phyloP scores from a whole-genome alignment of 1,140 invertebrate species.

The Manduca sexta region DNA sequence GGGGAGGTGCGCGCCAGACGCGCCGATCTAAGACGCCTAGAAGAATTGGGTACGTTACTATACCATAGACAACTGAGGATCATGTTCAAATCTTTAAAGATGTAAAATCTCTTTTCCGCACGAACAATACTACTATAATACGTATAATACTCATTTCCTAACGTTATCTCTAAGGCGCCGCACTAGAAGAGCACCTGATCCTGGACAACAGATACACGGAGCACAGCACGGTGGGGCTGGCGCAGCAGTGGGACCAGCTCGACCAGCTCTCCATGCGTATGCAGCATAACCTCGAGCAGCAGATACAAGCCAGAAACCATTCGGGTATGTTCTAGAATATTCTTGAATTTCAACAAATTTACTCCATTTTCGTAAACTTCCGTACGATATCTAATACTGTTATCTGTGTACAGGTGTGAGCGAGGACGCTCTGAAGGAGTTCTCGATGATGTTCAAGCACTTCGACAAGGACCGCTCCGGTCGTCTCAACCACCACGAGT shows the following conservation, averaged over 20 bases:
- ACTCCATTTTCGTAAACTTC: no score
- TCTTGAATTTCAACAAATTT: background rate
- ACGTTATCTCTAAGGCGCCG: no score
- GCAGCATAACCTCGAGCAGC: constrained; percentile 99
- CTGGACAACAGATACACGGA: constrained; percentile 99
- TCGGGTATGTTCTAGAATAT: constrained; percentile 74
- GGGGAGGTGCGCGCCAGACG: constrained; percentile 94
- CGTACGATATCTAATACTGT: no score
- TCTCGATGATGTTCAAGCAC: constrained; percentile 99
- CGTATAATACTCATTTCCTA: no score
- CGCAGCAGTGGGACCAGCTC: constrained; percentile 99
- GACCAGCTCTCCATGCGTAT: constrained; percentile 99
- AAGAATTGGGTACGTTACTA: constrained; percentile 86
- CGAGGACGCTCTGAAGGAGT: constrained; percentile 99
- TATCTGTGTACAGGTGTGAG: constrained; percentile 83
- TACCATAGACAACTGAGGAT: no score
- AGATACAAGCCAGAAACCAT: constrained; percentile 98
- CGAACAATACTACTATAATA: no score
- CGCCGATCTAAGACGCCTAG: constrained; percentile 95
- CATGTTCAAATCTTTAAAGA: no score
- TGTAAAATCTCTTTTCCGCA: no score
- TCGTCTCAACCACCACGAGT: constrained; percentile 97
- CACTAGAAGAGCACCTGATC: constrained; percentile 97
- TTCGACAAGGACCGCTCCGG: constrained; percentile 99
- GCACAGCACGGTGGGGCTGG: constrained; percentile 97